A percentile compares a stretch with the other conserved stretches of the same genome.
These are phyloP conservation scores for Catotricha subobsoleta DNA, from an alignment of 2,888 invertebrate genomes.

Conservation along the genomic window DNA sequence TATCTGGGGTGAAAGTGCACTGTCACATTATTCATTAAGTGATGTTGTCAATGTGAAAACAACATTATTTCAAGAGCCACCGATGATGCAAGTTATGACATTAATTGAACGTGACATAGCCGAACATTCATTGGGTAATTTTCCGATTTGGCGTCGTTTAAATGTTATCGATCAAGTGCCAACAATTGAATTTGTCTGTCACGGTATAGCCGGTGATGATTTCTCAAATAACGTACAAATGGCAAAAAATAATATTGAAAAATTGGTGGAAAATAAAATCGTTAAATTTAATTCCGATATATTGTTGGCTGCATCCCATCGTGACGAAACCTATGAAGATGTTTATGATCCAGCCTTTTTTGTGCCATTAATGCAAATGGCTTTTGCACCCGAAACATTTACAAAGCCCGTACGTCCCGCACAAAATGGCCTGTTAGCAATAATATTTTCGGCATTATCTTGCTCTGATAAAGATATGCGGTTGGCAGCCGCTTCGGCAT, in stretches of 20 bases:
- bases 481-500: conserved; percentile 51
- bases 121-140: conserved; percentile 47
- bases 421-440: conserved; percentile 48
- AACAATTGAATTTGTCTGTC: conserved; percentile 14
- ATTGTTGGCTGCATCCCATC: conserved; percentile 9
- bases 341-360: conserved; percentile 72
- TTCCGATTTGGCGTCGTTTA: conserved; percentile 44
- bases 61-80: conserved; percentile 48
- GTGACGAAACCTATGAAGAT: conserved; percentile 21
- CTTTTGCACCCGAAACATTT: conserved; percentile 55
- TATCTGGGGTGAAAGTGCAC: conserved; percentile 67
- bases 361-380: conserved; percentile 54
- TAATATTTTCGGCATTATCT: conserved; percentile 51
- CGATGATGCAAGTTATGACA: conserved; percentile 52
- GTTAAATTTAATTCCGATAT: neutral
- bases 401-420: conserved; percentile 53
- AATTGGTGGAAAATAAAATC: neutral
- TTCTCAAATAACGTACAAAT: neutral
- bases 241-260: conserved; percentile 1
- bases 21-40: conserved; percentile 51
- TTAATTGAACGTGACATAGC: conserved; percentile 47
- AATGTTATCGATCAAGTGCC: conserved; percentile 23
- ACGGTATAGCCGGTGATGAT: conserved; percentile 5
- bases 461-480: conserved; percentile 48
- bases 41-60: conserved; percentile 30